Conservation (phyloP, 2,113 vertebrate species). For the Columba livia region DNA sequence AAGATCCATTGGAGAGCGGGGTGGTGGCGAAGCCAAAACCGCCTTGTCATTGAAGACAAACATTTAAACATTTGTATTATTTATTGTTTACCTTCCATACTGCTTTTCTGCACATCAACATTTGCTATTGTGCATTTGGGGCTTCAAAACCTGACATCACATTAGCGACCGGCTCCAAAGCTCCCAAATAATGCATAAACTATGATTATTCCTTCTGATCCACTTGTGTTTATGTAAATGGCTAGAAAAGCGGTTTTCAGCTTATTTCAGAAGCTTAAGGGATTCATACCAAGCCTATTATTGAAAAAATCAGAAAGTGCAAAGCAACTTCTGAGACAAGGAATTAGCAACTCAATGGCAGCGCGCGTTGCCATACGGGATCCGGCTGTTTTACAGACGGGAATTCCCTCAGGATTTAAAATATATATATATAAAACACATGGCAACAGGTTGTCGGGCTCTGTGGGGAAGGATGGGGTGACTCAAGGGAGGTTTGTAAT, state of each 20-base stretch:
- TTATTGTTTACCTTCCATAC: conserved; percentile 36
- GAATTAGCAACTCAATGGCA: conserved; percentile 72
- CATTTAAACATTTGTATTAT: conserved; percentile 9
- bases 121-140: conserved; percentile 4
- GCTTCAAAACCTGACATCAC: neutral
- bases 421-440: neutral
- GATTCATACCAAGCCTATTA: conserved; percentile 76
- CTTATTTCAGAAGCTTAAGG: conserved; percentile 80
- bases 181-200: conserved; percentile 52
- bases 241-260: conserved; percentile 73
- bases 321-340: conserved; percentile 75
- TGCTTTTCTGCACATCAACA: neutral
- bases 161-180: conserved; percentile 23
- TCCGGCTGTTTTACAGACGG: conserved; percentile 18
- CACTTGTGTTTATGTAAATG: conserved; percentile 79
- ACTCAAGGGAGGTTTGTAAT: conserved; percentile 9
- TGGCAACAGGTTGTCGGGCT: conserved; percentile 50
- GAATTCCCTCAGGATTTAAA: conserved; percentile 51
- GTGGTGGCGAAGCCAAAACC: neutral
- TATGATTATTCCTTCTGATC: conserved; percentile 64
- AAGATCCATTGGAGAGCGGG: conserved; percentile 32
- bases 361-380: neutral
- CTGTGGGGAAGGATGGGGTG: neutral
- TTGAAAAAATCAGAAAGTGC: conserved; percentile 79
- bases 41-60: neutral